Evolutionary conservation across 1,140 invertebrate species (phyloP).

Genomic region (Phocides pigmalion): DNA sequence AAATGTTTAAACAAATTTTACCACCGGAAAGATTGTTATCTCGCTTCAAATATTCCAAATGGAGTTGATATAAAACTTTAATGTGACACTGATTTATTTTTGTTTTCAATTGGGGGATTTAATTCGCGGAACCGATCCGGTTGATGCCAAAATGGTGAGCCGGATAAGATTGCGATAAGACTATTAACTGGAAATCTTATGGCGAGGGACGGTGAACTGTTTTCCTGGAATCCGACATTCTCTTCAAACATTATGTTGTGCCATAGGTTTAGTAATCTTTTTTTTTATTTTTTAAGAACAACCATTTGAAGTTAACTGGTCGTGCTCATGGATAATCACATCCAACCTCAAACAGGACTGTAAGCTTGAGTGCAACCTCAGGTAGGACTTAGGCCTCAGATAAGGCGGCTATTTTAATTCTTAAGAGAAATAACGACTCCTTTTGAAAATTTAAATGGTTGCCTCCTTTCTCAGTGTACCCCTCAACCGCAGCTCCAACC

Average conservation of each 20-base stretch:
- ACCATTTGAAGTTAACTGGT: no score
- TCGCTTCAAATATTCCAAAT: not conserved
- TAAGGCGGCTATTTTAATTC: no score
- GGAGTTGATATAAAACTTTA: constrained; percentile 8
- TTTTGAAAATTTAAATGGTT: no score
- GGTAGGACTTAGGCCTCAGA: no score
- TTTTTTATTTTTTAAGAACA: not conserved
- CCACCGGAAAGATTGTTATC: not conserved
- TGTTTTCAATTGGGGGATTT: constrained; percentile 6
- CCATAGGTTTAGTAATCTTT: not conserved
- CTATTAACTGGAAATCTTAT: not conserved
- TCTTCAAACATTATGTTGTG: not conserved
- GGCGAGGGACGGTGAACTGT: not conserved
- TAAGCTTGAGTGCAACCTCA: no score
- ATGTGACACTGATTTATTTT: constrained; percentile 15
- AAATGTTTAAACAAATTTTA: not conserved
- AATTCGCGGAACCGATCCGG: constrained; percentile 2
- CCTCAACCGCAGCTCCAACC: no score
- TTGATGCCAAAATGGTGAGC: not conserved
- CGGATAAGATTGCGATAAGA: constrained; percentile 16
- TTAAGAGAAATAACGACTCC: no score
- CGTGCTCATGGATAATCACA: no score
- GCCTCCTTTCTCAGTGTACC: no score
- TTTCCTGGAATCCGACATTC: constrained; percentile 8
- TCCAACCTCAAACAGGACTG: no score